Conservation (phyloP, 2,797 vertebrate species). For the Manis javanica region DNA sequence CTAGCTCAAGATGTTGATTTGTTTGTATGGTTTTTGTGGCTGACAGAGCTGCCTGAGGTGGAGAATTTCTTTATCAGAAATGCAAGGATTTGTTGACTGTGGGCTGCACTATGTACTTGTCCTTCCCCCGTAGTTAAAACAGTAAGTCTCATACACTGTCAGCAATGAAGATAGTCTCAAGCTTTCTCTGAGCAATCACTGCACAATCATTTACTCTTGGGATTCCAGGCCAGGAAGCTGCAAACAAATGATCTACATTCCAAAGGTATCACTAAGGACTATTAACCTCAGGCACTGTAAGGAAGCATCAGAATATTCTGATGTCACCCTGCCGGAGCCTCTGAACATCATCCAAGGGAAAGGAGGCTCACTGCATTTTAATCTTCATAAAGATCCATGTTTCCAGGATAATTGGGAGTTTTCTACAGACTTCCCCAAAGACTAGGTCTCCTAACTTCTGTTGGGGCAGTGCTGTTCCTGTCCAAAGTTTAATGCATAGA, state of each 20-base stretch:
- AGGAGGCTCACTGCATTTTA: not conserved
- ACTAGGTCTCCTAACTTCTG: not conserved
- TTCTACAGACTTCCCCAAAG: not conserved
- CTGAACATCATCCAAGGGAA: not conserved
- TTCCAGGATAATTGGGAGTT: not conserved
- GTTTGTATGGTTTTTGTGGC: not conserved
- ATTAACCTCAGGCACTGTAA: not conserved
- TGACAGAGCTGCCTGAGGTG: not conserved
- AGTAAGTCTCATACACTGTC: not conserved
- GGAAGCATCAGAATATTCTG: not conserved
- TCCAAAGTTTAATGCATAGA: not conserved
- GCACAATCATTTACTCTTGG: not conserved
- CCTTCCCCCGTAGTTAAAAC: not conserved
- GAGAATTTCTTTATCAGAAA: not conserved
- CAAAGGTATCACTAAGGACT: not conserved
- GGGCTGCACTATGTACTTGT: not conserved
- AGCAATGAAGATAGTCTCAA: not conserved
- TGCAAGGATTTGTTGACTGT: not conserved
- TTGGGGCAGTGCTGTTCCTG: not conserved
- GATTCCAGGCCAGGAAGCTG: not conserved
- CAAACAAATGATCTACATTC: not conserved
- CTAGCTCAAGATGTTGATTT: not conserved
- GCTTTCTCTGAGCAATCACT: not conserved
- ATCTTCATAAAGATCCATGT: not conserved
- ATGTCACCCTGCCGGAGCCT: not conserved